These are phyloP conservation scores for Procavia capensis DNA, from an alignment of 2,113 vertebrate species.

Conservation along the genomic window DNA sequence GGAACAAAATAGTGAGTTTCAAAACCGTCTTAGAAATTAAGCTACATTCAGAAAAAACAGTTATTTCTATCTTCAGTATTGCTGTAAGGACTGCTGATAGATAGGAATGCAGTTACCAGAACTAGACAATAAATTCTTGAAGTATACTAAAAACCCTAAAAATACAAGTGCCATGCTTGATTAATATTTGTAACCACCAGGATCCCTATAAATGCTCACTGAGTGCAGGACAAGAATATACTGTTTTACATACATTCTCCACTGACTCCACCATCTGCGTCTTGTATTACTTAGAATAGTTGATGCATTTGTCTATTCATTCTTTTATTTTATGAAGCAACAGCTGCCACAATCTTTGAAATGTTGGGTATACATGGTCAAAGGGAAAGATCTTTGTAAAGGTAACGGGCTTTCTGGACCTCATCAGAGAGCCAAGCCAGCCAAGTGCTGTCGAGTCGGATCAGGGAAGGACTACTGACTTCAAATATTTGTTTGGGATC, in stretches of 20 bases:
- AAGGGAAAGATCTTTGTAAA: background rate
- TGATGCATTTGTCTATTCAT: background rate
- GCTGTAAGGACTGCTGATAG: background rate
- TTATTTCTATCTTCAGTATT: background rate
- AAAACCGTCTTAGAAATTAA: constrained; percentile 36
- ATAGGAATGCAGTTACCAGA: background rate
- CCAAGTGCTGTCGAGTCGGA: no score
- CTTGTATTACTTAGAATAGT: background rate
- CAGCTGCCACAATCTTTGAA: background rate
- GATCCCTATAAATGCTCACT: background rate
- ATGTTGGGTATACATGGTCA: background rate
- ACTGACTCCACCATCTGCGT: fast-evolving
- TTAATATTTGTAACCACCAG: background rate
- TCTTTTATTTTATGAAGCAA: background rate
- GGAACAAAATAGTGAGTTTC: background rate
- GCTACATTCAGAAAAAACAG: background rate
- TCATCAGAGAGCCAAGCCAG: no score
- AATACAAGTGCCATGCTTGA: background rate
- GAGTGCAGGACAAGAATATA: background rate
- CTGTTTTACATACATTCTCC: background rate
- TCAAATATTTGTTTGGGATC: background rate
- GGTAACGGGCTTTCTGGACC: background rate
- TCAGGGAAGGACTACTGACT: background rate
- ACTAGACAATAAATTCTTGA: background rate
- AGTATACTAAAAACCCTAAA: background rate